Base-by-base conservation (phyloP, 1,140 invertebrate genomes). In the Drosophila tropicalis region DNA sequence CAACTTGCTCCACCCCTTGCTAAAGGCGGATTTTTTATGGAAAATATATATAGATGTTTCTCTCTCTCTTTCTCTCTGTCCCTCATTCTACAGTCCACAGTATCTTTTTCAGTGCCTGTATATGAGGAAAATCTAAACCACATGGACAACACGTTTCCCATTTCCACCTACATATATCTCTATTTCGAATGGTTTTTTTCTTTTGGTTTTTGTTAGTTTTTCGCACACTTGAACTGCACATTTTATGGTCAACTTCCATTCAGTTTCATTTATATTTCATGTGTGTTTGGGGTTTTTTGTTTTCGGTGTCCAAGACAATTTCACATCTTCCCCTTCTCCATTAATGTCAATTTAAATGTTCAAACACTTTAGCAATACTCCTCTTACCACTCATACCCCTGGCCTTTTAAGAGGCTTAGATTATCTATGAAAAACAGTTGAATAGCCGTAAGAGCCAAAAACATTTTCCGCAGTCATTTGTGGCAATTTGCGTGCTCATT, bases 401-500 rank as follows among this genome's bases (percentile, higher is more conserved):
- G 44, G 12, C 58, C 44, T 81, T 73, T 22, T 25, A 0, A 70
- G 63, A 64, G 60, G 57, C 62, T 67, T 22, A 72, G 65, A 68
- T 66, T 66, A 74, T 85, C 74, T 65, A 54, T 12, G 70, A 34
- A 67, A 75, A 69, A 61, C 58, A 61, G 57, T 72, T 72, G 72
- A 67, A 56, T 70, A 54, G 62, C 70, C 40, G 54, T 62, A 51
- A 40, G 56, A 44, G 22, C 64, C 41, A 12, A 44, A 5, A 15
- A 7, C 19, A 58, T 15, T 73, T 78, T 68, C 57, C 54, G 58
- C 75, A 70, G 71, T 76, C 68, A 86, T 78, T 85, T 86, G 83
- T 65, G 65, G 76, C 71, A 78, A 87, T 87, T 86, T 86, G 83
- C 82, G 82, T 86, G 82, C 79, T 76, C 72, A 82, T 87, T 79